These are phyloP conservation scores for Ornithoptera alexandrae DNA, from an alignment of 2,888 invertebrate genomes.

Conservation along the genomic window DNA sequence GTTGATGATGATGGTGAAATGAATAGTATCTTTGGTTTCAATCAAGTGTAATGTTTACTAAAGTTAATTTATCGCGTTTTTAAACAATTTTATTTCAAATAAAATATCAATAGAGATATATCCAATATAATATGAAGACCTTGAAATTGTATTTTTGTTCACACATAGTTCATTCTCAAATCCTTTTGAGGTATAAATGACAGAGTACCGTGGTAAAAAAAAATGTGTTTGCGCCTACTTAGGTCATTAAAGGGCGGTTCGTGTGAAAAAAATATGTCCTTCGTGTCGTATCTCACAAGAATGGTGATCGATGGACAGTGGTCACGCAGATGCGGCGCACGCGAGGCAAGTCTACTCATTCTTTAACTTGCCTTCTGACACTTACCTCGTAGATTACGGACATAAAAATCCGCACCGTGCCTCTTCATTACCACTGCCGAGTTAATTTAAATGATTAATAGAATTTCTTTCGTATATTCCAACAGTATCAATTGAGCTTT, in stretches of 20 bases:
- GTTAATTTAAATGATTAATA: constrained; percentile 48
- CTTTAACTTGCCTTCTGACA: constrained; percentile 54
- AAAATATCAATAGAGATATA: neutral
- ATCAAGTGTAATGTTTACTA: too few relatives aligned
- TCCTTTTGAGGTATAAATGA: constrained; percentile 26
- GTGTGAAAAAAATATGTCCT: constrained; percentile 63
- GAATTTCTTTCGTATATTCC: neutral
- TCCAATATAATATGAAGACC: neutral
- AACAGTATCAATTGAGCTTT: neutral
- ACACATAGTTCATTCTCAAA: constrained; percentile 14
- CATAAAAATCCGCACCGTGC: constrained; percentile 61
- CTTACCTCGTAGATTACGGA: constrained; percentile 56
- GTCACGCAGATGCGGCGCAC: constrained; percentile 64
- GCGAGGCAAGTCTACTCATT: constrained; percentile 51
- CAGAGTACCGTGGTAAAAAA: constrained; percentile 28
- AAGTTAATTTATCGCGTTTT: neutral
- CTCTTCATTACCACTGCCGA: constrained; percentile 53
- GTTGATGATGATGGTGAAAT: too few relatives aligned
- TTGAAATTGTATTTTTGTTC: neutral
- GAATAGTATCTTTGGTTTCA: too few relatives aligned
- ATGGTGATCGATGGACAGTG: constrained; percentile 62
- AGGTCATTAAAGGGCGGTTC: constrained; percentile 38
- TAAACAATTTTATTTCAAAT: neutral
- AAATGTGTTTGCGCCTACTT: constrained; percentile 35
- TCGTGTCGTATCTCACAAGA: constrained; percentile 62